A percentile compares a stretch with the other conserved stretches of the same genome.
Evolutionary conservation across 92 coral and sea anemone species (phyloP).

Genomic region (Siderastrea radians): DNA sequence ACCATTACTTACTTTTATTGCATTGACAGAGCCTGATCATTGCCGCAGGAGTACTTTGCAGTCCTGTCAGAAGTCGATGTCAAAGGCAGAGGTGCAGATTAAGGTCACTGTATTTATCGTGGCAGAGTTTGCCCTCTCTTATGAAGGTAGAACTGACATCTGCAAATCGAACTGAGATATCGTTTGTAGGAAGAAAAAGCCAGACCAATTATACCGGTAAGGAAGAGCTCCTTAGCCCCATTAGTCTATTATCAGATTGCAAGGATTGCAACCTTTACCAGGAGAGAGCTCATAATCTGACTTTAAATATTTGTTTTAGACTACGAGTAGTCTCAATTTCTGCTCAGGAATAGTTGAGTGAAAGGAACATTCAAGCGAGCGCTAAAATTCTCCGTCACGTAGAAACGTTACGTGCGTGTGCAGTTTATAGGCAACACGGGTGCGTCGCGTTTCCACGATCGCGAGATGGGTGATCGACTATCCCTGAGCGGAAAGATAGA

Average conservation of each 20-base stretch:
- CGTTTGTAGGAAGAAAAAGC: not conserved
- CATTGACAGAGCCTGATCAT: slow-evolving; percentile 14
- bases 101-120: not conserved
- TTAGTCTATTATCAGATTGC: too few species aligned
- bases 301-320: too few species aligned
- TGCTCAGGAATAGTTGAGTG: too few species aligned
- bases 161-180: not conserved
- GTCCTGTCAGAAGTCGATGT: not conserved
- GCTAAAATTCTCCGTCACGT: too few species aligned
- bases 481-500: too few species aligned
- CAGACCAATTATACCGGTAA: not conserved
- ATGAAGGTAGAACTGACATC: not conserved
- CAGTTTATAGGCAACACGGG: too few species aligned
- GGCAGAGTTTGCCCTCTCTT: not conserved
- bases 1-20: not conserved
- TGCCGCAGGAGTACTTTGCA: slow-evolving; percentile 28
- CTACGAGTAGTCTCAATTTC: too few species aligned
- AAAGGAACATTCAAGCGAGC: too few species aligned
- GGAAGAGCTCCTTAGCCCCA: not conserved
- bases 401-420: not conserved
- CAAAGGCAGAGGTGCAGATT: not conserved
- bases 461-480: too few species aligned
- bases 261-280: too few species aligned
- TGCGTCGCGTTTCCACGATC: too few species aligned
- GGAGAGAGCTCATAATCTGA: too few species aligned